phyloP scores from a whole-genome alignment of 2,113 vertebrate species.

The Stegostoma tigrinum region DNA sequence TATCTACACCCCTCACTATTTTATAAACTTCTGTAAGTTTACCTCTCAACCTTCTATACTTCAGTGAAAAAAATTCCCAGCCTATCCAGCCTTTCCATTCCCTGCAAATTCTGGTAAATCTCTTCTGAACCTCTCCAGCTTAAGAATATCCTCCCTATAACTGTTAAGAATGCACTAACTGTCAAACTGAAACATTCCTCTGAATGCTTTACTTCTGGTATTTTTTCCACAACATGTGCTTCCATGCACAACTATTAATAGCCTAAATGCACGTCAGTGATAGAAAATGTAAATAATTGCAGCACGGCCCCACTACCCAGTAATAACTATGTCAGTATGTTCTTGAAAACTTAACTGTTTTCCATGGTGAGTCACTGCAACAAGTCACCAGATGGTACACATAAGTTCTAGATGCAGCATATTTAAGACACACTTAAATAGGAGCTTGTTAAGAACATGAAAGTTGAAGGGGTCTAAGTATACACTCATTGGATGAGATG shows the following conservation, averaged over 20 bases:
- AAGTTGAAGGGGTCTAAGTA: neutral
- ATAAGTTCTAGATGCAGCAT: neutral
- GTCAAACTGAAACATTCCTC: neutral
- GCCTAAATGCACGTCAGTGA: neutral
- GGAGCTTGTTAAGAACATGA: neutral
- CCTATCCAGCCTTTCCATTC: too few species aligned
- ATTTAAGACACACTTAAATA: neutral
- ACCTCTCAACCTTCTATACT: too few species aligned
- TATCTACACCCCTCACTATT: too few species aligned
- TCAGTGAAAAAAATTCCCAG: too few species aligned
- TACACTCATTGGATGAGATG: neutral
- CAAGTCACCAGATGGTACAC: neutral
- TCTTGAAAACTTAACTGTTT: constrained; percentile 1
- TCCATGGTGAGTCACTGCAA: neutral
- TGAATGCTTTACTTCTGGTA: too few species aligned
- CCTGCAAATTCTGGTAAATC: too few species aligned
- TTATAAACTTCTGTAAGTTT: too few species aligned
- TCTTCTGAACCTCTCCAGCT: too few species aligned
- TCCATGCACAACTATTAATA: neutral
- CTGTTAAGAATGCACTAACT: neutral
- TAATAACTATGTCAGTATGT: neutral
- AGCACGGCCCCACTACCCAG: neutral
- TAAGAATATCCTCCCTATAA: too few species aligned
- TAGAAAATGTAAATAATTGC: neutral
- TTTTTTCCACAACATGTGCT: neutral